These are phyloP conservation scores for Rhadinocentrus ornatus DNA, from an alignment of 2,797 vertebrate genomes.

Conservation along the genomic window DNA sequence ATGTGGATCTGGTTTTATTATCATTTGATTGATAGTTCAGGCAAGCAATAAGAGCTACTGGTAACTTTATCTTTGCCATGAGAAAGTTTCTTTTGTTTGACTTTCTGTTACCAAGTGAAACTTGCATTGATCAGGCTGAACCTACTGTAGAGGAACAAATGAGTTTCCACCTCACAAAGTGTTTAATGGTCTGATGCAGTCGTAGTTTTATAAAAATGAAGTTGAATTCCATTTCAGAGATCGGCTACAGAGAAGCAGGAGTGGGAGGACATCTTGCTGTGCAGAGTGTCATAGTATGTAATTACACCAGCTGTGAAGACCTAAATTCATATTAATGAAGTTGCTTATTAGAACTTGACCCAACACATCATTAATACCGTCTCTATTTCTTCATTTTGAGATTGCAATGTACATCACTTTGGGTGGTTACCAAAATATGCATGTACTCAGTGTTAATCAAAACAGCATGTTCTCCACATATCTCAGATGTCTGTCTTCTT, in stretches of 20 bases:
- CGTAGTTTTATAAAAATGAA: slow-evolving; percentile 7
- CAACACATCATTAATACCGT: slow-evolving; percentile 41
- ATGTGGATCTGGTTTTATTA: too few species aligned
- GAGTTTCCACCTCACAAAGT: slow-evolving; percentile 5
- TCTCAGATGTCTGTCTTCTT: not conserved
- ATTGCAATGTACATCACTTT: slow-evolving; percentile 8
- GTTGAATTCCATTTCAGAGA: slow-evolving; percentile 41
- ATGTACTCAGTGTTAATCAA: slow-evolving; percentile 30
- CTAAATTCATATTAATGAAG: slow-evolving; percentile 36
- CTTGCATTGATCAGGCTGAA: too few species aligned
- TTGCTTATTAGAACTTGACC: slow-evolving; percentile 57
- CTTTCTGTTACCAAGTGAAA: not conserved
- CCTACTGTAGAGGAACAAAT: not conserved
- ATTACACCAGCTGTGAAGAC: slow-evolving; percentile 50
- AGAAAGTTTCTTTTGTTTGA: not conserved
- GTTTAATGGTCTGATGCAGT: not conserved
- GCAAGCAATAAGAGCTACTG: too few species aligned
- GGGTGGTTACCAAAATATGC: slow-evolving; percentile 4
- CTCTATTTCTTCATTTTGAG: slow-evolving; percentile 12
- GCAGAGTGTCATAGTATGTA: slow-evolving; percentile 37
- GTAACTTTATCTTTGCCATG: not conserved
- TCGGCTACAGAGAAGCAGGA: slow-evolving; percentile 25
- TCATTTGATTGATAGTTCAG: too few species aligned
- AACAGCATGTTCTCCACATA: slow-evolving; percentile 14
- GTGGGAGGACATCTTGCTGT: slow-evolving; percentile 52